Evolutionary conservation across 2,888 invertebrate genomes (phyloP), one percentile per base, ranked within the genome.

Genomic region (Celastrina argiolus): DNA sequence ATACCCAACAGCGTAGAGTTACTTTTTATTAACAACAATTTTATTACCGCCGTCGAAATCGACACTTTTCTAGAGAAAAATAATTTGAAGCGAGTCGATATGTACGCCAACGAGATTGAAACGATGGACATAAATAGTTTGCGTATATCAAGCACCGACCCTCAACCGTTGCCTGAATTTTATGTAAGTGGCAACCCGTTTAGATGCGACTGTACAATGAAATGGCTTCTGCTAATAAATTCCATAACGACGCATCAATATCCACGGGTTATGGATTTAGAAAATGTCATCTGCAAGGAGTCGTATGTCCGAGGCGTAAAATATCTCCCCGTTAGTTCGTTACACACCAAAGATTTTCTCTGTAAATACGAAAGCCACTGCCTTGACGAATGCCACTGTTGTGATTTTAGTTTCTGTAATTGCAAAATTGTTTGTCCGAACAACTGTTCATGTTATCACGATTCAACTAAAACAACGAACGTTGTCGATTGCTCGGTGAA

Each of bases 361-460:
- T 98, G 98, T 84, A 95, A 94, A 75, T 98, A 97, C 87, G 96
- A 96, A 75, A 94, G 94, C 39, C 96, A 97, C 81, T 98, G 98
- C 84, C 97, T 97, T 76, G 95, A 97, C 39, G 92, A 96, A 56
- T 98, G 98, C 82, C 96, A 97, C 79, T 98, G 98, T 87, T 98
- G 98, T 87, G 98, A 98, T 82, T 98, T 97, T 84, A 97, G 97
- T 84, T 96, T 96, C 70, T 98, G 98, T 87, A 97, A 97, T 85
- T 98, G 98, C 87, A 97, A 97, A 91, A 96, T 96, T 94, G 96
- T 96, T 71, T 98, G 98, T 80, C 98, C 98, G 6, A 93, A 93
- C 74, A 97, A 97, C 79, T 98, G 98, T 92, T 95, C 96, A 74
- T 98, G 98, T 85, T 98, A 97, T 91, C 97, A 97, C 86, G 98